Evolutionary conservation across 2,888 invertebrate genomes (phyloP).

Genomic region (Hymenopus coronatus): DNA sequence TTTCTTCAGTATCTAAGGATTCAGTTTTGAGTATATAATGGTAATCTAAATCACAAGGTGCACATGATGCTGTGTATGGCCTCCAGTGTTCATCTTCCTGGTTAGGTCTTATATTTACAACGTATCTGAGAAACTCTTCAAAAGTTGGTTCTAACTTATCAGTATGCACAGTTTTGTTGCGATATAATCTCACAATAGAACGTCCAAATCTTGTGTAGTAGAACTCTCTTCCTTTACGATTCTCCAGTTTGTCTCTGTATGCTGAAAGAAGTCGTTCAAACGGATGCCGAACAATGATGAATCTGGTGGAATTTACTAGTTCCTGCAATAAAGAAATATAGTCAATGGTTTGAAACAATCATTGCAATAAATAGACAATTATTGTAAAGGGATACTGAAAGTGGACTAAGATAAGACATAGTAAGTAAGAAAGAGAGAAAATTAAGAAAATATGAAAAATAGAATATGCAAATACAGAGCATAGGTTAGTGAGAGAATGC

Average conservation of each 20-base stretch:
- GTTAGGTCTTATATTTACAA: constrained; percentile 41
- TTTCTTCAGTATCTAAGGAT: constrained; percentile 47
- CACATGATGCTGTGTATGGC: constrained; percentile 48
- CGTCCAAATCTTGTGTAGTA: constrained; percentile 44
- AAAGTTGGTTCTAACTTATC: constrained; percentile 45
- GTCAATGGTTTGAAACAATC: constrained; percentile 18
- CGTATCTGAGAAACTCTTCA: constrained; percentile 50
- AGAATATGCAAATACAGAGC: no score
- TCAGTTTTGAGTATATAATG: constrained; percentile 53
- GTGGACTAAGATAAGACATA: no score
- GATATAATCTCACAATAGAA: constrained; percentile 42
- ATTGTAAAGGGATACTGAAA: no score
- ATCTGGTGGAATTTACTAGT: constrained; percentile 44
- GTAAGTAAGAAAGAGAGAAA: neutral
- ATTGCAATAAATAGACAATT: no score
- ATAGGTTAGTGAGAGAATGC: no score
- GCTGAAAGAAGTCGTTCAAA: constrained; percentile 54
- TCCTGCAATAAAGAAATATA: constrained; percentile 31
- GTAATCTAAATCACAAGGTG: constrained; percentile 51
- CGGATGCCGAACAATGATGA: constrained; percentile 53
- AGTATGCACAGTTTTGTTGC: constrained; percentile 31
- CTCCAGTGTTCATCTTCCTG: constrained; percentile 52
- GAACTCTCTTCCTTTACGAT: constrained; percentile 42
- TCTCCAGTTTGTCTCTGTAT: constrained; percentile 52
- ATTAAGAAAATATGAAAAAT: no score